Evolutionary conservation across 2,888 invertebrate species (phyloP).

Genomic region (Sturmia bella): DNA sequence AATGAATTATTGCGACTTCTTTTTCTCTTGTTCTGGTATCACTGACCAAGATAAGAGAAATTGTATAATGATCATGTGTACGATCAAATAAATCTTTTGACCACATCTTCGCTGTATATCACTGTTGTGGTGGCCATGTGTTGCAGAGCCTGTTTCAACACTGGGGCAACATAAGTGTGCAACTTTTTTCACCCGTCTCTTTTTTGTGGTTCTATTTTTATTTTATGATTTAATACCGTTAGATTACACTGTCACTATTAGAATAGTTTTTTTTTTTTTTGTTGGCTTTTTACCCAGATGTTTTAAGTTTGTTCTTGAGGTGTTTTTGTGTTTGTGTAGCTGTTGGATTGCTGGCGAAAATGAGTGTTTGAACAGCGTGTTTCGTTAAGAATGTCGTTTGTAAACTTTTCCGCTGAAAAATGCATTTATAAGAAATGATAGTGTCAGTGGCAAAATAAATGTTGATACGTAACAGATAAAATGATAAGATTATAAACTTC

Average conservation of each 20-base stretch:
- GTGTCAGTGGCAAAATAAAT: neutral
- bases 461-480: neutral
- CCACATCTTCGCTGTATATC: conserved; percentile 27
- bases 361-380: neutral
- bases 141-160: conserved; percentile 44
- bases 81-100: conserved; percentile 33
- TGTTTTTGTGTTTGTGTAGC: neutral
- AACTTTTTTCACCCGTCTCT: neutral
- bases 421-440: neutral
- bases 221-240: conserved; percentile 56
- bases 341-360: neutral
- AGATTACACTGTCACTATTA: conserved; percentile 48
- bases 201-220: conserved; percentile 16
- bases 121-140: conserved; percentile 39
- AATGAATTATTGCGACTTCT: conserved; percentile 34
- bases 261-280: conserved; percentile 18
- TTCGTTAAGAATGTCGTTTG: neutral
- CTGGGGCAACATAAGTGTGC: conserved; percentile 32
- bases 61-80: conserved; percentile 43
- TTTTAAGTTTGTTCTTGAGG: neutral
- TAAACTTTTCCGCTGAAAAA: conserved; percentile 2
- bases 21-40: conserved; percentile 38
- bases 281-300: conserved; percentile 40
- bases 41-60: conserved; percentile 34
- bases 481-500: neutral